Percentiles rank a stretch among this genome's conserved stretches.
Conservation (phyloP, 2,113 vertebrate genomes). For the Acanthisitta chloris region DNA sequence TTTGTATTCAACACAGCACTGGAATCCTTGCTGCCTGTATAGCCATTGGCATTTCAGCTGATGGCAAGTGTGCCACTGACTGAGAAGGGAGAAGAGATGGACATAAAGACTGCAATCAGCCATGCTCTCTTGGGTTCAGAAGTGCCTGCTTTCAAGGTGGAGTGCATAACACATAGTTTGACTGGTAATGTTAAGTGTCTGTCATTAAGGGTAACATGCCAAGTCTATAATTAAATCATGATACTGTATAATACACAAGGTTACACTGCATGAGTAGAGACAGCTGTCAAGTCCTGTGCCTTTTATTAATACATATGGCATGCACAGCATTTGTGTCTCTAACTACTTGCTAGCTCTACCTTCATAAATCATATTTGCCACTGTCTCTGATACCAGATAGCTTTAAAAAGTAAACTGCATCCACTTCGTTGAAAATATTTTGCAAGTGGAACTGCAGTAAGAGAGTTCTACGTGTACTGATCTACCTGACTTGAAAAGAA, state of each 20-base stretch:
- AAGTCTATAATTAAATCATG: slow-evolving; percentile 70
- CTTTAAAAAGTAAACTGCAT: slow-evolving; percentile 22
- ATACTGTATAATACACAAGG: slow-evolving; percentile 66
- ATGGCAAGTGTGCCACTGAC: neutral
- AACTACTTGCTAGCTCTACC: slow-evolving; percentile 44
- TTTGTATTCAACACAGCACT: neutral
- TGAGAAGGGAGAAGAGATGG: neutral
- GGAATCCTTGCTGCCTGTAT: neutral
- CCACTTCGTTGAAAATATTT: neutral
- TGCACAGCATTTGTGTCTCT: slow-evolving; percentile 44
- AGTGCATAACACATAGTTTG: slow-evolving; percentile 45
- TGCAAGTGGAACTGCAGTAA: neutral
- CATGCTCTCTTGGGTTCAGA: slow-evolving; percentile 31
- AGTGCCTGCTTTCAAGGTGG: slow-evolving; percentile 53
- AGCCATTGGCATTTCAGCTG: neutral
- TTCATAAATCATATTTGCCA: slow-evolving; percentile 41
- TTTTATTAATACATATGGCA: slow-evolving; percentile 63
- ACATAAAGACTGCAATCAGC: neutral
- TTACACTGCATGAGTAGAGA: slow-evolving; percentile 44
- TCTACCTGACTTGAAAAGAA: neutral
- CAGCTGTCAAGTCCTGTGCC: slow-evolving; percentile 61
- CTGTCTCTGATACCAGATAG: neutral
- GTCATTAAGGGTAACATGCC: slow-evolving; percentile 55
- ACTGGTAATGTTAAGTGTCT: slow-evolving; percentile 57
- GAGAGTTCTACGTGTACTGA: neutral